Conservation (phyloP, 2,888 invertebrate genomes). For the Caenorhabditis sp. region DNA sequence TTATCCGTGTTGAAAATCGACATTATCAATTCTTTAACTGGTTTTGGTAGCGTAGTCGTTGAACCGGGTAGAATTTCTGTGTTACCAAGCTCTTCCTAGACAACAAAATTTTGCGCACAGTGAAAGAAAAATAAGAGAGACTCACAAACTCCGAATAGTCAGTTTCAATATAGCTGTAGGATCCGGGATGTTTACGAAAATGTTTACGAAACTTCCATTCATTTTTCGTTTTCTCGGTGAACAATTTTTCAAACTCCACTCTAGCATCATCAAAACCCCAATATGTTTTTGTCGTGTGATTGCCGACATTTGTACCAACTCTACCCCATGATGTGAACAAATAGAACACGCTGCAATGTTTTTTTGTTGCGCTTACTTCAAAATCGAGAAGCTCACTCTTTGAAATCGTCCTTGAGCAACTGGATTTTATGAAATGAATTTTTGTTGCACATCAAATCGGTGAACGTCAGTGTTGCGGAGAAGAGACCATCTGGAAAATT, state of each 20-base stretch:
- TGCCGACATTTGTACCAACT: constrained; percentile 91
- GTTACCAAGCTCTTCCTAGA: constrained; percentile 11
- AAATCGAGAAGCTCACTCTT: constrained; percentile 16
- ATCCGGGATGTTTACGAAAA: constrained; percentile 80
- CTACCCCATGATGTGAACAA: constrained; percentile 93
- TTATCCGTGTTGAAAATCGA: constrained; percentile 87
- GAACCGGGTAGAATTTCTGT: constrained; percentile 23
- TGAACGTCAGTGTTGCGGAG: constrained; percentile 73
- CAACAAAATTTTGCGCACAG: too few relatives aligned
- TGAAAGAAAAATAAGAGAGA: not conserved
- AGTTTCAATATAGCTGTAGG: constrained; percentile 86
- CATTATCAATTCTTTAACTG: constrained; percentile 84
- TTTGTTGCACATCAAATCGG: constrained; percentile 84
- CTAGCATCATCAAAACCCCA: constrained; percentile 60
- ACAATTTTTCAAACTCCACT: constrained; percentile 72
- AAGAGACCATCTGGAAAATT: constrained; percentile 43
- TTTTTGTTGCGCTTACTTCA: too few relatives aligned
- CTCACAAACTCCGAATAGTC: constrained; percentile 77
- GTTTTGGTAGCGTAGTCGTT: constrained; percentile 78
- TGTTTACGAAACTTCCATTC: constrained; percentile 78
- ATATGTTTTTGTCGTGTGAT: constrained; percentile 70
- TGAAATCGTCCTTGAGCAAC: constrained; percentile 80
- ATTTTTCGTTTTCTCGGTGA: constrained; percentile 85
- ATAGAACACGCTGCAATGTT: constrained; percentile 74
- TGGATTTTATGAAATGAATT: constrained; percentile 96